Evolutionary conservation across 1,140 invertebrate species (phyloP).

Genomic region (Aphelinus certus): DNA sequence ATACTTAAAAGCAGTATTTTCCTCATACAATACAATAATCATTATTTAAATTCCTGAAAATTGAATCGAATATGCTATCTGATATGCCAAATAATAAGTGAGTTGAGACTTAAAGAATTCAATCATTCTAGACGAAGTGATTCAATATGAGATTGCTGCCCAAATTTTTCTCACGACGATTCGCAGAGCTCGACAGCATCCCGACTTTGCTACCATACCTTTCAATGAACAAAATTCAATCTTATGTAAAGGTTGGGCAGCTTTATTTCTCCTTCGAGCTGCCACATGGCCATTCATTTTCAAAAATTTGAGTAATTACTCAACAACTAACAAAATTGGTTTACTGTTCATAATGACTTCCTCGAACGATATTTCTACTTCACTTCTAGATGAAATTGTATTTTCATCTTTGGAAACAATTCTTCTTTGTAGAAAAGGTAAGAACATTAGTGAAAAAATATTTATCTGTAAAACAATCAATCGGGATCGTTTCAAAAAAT

Average conservation of each 20-base stretch:
- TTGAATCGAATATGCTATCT: too few species aligned
- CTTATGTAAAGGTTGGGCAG: constrained; percentile 68
- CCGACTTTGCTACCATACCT: constrained; percentile 63
- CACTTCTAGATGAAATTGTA: constrained; percentile 69
- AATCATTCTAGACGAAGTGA: constrained; percentile 43
- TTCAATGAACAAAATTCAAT: constrained; percentile 67
- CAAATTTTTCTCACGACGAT: constrained; percentile 70
- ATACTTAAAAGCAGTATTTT: too few species aligned
- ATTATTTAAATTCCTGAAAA: too few species aligned
- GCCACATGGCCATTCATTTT: constrained; percentile 71
- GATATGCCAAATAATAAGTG: too few species aligned
- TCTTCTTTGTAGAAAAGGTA: constrained; percentile 71
- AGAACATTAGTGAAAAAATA: constrained; percentile 16
- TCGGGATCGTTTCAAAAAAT: too few species aligned
- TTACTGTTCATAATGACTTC: constrained; percentile 47
- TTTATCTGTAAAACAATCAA: too few species aligned
- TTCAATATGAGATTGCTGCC: constrained; percentile 65
- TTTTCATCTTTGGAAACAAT: constrained; percentile 72
- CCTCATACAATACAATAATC: too few species aligned
- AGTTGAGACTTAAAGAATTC: too few species aligned
- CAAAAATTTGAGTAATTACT: constrained; percentile 47
- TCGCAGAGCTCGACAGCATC: constrained; percentile 66
- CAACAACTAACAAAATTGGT: constrained; percentile 23
- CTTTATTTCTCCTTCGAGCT: constrained; percentile 69
- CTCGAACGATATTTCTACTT: constrained; percentile 55